phyloP scores from a whole-genome alignment of 2,113 vertebrate species.

The Meriones unguiculatus region DNA sequence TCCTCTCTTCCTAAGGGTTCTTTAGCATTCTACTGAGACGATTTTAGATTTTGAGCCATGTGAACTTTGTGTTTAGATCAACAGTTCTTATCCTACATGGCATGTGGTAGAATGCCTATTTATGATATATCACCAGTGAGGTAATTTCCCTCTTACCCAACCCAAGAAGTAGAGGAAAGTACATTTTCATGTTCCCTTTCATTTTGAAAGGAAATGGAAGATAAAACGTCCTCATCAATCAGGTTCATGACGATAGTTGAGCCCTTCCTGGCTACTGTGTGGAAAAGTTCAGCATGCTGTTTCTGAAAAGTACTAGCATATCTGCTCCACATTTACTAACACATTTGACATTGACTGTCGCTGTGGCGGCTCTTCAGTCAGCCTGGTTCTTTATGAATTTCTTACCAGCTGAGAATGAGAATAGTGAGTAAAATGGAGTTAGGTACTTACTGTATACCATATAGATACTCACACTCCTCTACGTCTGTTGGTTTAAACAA shows the following conservation, averaged over 20 bases:
- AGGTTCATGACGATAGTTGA: background rate
- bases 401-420: background rate
- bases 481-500: background rate
- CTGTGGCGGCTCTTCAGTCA: background rate
- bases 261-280: background rate
- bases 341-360: background rate
- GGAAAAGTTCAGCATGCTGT: background rate
- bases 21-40: slow-evolving; percentile 37
- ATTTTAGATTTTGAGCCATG: slow-evolving; percentile 23
- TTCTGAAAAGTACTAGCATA: background rate
- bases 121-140: background rate
- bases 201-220: slow-evolving; percentile 36
- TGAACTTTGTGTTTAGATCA: slow-evolving; percentile 32
- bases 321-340: background rate
- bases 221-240: background rate
- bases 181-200: background rate
- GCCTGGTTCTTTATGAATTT: slow-evolving; percentile 2
- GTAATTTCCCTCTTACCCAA: background rate
- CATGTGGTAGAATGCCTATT: background rate
- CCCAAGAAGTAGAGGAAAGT: background rate
- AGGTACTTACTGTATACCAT: background rate
- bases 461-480: background rate
- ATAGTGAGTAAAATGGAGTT: background rate
- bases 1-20: background rate
- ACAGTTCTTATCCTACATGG: background rate